Conservation (phyloP, 2,888 invertebrate species). For the Anorthoa munda region DNA sequence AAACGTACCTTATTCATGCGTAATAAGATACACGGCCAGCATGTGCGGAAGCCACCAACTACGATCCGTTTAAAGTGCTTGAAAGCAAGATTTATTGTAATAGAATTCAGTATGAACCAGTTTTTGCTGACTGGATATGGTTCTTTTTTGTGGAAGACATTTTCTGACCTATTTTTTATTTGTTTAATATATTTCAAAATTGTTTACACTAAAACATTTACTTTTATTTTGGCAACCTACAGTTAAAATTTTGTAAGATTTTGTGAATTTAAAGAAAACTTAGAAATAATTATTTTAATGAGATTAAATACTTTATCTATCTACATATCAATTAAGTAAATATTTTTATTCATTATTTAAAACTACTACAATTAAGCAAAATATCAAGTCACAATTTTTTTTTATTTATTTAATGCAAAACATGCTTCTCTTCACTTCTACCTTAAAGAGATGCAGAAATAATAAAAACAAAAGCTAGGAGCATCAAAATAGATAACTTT, state of each 20-base stretch:
- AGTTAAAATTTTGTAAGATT: background rate
- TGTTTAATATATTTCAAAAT: background rate
- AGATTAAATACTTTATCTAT: no score
- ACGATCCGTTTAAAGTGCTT: constrained; percentile 65
- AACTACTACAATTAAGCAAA: background rate
- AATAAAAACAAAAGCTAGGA: background rate
- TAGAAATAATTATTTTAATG: no score
- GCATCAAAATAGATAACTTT: background rate
- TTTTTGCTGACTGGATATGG: constrained; percentile 65
- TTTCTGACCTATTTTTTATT: background rate
- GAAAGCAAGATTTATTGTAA: constrained; percentile 79
- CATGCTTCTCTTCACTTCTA: background rate
- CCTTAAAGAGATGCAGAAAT: background rate
- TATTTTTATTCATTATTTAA: background rate
- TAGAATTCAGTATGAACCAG: constrained; percentile 75
- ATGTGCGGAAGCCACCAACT: constrained; percentile 61
- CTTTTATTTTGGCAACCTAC: background rate
- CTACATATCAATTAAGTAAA: background rate
- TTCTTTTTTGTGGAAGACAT: constrained; percentile 19
- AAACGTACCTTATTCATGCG: constrained; percentile 66
- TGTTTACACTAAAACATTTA: no score
- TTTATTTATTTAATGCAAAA: background rate
- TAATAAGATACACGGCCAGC: constrained; percentile 58
- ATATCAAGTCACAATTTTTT: background rate
- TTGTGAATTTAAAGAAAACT: no score